Conservation (phyloP, 1,140 invertebrate species). For the Mesaphorura yosii region DNA sequence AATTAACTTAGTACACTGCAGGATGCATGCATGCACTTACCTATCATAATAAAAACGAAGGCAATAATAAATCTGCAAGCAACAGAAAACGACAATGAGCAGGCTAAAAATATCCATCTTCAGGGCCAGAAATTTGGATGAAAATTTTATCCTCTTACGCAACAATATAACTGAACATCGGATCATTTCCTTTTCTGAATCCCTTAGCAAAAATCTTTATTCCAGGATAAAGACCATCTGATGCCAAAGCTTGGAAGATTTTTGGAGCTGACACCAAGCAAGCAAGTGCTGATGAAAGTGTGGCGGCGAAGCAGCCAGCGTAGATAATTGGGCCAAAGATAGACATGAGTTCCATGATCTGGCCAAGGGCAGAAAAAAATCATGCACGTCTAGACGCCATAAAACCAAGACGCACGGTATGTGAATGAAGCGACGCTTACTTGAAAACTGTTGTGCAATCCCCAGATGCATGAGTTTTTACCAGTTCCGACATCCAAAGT, state of each 20-base stretch:
- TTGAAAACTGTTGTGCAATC: constrained; percentile 69
- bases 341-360: constrained; percentile 84
- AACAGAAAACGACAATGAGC: too few species aligned
- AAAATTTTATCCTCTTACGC: too few species aligned
- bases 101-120: too few species aligned
- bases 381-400: too few species aligned
- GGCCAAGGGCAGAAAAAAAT: constrained; percentile 23
- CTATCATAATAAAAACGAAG: constrained; percentile 47
- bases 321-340: constrained; percentile 85
- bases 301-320: constrained; percentile 61
- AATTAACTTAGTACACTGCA: too few species aligned
- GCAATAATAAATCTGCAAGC: constrained; percentile 85
- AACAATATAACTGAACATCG: constrained; percentile 77
- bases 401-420: too few species aligned
- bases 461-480: constrained; percentile 52
- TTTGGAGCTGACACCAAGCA: constrained; percentile 91
- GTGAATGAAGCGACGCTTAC: constrained; percentile 39
- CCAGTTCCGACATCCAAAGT: constrained; percentile 5
- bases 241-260: constrained; percentile 87
- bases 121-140: too few species aligned
- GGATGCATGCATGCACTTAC: too few species aligned
- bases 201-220: constrained; percentile 85
- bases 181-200: constrained; percentile 81
- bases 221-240: constrained; percentile 88
- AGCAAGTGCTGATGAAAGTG: constrained; percentile 86